Evolutionary conservation across 2,113 vertebrate genomes (phyloP).

Genomic region (Epinephelus moara): DNA sequence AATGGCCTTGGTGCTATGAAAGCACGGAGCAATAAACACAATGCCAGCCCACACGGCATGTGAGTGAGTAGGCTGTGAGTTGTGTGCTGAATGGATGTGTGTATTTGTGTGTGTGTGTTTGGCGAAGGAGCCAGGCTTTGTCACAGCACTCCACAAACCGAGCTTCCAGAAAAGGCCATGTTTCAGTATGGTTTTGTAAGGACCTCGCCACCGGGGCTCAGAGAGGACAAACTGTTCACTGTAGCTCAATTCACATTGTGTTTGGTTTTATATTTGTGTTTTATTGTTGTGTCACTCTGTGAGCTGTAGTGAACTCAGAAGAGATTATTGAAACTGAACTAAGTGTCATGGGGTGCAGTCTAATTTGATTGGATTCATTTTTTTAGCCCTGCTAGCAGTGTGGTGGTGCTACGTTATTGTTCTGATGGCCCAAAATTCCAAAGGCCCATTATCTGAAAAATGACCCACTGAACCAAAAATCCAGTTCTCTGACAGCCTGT

Average conservation of each 20-base stretch:
- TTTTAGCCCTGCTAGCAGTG: background rate
- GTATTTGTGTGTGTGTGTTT: slow-evolving; percentile 34
- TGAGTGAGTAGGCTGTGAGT: slow-evolving; percentile 60
- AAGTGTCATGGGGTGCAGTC: background rate
- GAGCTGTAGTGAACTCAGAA: background rate
- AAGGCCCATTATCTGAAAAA: too few relatives aligned
- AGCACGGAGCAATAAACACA: slow-evolving; percentile 70
- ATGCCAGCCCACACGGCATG: slow-evolving; percentile 62
- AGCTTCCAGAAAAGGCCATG: slow-evolving; percentile 69
- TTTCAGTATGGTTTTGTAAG: slow-evolving; percentile 69
- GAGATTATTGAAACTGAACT: background rate
- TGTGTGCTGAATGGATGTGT: slow-evolving; percentile 64
- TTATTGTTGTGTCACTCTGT: background rate
- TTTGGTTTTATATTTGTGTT: background rate
- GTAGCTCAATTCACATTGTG: background rate
- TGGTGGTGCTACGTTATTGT: too few relatives aligned
- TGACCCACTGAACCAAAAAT: too few relatives aligned
- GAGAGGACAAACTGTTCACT: slow-evolving; percentile 43
- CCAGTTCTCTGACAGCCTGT: too few relatives aligned
- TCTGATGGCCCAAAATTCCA: too few relatives aligned
- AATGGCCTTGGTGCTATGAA: slow-evolving; percentile 70
- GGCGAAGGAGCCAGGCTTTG: slow-evolving; percentile 69
- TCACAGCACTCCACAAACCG: slow-evolving; percentile 54
- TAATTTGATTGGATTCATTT: background rate
- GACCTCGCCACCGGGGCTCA: slow-evolving; percentile 21